These are phyloP conservation scores for Eufriesea mexicana DNA, from an alignment of 1,140 invertebrate genomes.

Conservation along the genomic window DNA sequence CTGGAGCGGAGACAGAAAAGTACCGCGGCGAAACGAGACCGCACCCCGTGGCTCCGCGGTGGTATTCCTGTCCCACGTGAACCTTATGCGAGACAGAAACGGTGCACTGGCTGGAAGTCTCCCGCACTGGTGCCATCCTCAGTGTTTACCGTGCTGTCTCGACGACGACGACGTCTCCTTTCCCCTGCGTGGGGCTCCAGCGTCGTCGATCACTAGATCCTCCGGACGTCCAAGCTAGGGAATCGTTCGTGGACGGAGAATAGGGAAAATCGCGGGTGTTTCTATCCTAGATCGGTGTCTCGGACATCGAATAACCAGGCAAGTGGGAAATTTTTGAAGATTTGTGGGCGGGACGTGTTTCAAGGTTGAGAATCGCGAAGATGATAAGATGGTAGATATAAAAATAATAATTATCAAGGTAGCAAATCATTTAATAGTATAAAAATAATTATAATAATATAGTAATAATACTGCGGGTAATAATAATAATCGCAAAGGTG, in stretches of 20 bases:
- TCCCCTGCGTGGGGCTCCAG: neutral
- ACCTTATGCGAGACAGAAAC: slow-evolving; percentile 28
- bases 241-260: neutral
- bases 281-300: neutral
- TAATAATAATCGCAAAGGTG: too few relatives aligned
- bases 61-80: slow-evolving; percentile 55
- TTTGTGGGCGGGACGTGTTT: too few relatives aligned
- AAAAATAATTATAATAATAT: too few relatives aligned
- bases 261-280: neutral
- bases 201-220: too few relatives aligned
- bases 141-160: slow-evolving; percentile 39
- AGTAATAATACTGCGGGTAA: too few relatives aligned
- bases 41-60: slow-evolving; percentile 54
- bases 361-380: too few relatives aligned
- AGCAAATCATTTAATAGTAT: too few relatives aligned
- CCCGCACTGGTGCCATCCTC: slow-evolving; percentile 29
- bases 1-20: slow-evolving; percentile 58
- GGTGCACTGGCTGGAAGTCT: slow-evolving; percentile 23
- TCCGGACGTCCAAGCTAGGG: neutral
- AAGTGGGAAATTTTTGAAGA: neutral
- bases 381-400: too few relatives aligned
- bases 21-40: slow-evolving; percentile 63
- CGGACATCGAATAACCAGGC: neutral
- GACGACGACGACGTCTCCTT: neutral
- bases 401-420: too few relatives aligned